These are phyloP conservation scores for Xestia sexstrigata DNA, from an alignment of 2,888 invertebrate genomes.

Conservation along the genomic window DNA sequence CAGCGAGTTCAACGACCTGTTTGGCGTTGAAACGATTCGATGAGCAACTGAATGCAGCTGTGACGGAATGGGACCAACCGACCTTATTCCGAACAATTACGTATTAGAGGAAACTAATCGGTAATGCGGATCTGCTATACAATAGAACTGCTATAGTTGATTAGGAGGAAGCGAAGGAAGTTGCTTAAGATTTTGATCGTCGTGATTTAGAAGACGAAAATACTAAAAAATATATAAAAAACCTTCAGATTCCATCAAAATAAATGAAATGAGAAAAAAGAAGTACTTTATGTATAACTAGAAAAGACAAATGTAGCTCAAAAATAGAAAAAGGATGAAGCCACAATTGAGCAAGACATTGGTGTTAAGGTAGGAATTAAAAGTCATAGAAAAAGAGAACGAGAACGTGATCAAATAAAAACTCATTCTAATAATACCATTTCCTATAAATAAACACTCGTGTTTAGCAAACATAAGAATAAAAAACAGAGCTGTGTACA, in stretches of 20 bases:
- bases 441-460: slow-evolving; percentile 10
- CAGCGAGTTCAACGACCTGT: slow-evolving; percentile 52
- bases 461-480: slow-evolving; percentile 18
- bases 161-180: slow-evolving; percentile 8
- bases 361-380: background rate
- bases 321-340: background rate
- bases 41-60: slow-evolving; percentile 54
- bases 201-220: background rate
- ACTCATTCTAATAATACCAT: background rate
- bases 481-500: slow-evolving; percentile 26
- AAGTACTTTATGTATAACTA: background rate
- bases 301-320: background rate
- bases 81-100: slow-evolving; percentile 51
- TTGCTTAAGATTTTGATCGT: background rate
- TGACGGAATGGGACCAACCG: slow-evolving; percentile 51
- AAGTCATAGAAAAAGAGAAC: background rate
- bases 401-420: background rate
- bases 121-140: slow-evolving; percentile 17
- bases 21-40: slow-evolving; percentile 57
- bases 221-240: background rate
- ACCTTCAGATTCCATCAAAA: too few species aligned
- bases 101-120: slow-evolving; percentile 56
- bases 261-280: background rate
- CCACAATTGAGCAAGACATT: background rate
- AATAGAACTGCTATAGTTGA: slow-evolving; percentile 16